Evolutionary conservation across 2,797 vertebrate species (phyloP).

Genomic region (Tympanoctomys barrerae): DNA sequence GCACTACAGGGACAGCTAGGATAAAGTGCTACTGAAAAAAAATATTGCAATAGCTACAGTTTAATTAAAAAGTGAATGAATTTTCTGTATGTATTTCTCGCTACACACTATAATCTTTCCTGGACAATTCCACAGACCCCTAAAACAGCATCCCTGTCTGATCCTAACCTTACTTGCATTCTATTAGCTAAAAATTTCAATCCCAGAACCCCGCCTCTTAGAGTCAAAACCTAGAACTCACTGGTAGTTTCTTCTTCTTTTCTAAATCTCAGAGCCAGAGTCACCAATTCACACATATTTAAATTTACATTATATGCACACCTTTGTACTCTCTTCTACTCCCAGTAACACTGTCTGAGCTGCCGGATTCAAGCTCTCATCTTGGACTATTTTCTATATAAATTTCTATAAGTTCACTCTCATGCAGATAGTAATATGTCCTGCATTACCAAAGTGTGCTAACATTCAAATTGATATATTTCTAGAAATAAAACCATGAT

Average conservation of each 20-base stretch:
- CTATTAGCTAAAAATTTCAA: background rate
- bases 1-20: background rate
- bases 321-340: background rate
- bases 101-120: background rate
- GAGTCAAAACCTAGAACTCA: background rate
- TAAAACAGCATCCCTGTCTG: background rate
- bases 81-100: background rate
- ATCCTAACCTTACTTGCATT: background rate
- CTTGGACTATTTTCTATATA: background rate
- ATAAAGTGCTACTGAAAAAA: background rate
- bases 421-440: background rate
- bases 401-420: background rate
- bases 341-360: background rate
- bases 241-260: background rate
- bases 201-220: background rate
- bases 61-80: background rate
- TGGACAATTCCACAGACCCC: background rate
- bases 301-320: background rate
- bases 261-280: background rate
- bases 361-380: background rate
- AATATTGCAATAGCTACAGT: background rate
- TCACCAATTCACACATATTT: background rate
- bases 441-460: background rate
- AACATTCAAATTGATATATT: constrained; percentile 18
- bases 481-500: constrained; percentile 26